Evolutionary conservation across 2,888 invertebrate genomes (phyloP).

Genomic region (Polydrusus cervinus): DNA sequence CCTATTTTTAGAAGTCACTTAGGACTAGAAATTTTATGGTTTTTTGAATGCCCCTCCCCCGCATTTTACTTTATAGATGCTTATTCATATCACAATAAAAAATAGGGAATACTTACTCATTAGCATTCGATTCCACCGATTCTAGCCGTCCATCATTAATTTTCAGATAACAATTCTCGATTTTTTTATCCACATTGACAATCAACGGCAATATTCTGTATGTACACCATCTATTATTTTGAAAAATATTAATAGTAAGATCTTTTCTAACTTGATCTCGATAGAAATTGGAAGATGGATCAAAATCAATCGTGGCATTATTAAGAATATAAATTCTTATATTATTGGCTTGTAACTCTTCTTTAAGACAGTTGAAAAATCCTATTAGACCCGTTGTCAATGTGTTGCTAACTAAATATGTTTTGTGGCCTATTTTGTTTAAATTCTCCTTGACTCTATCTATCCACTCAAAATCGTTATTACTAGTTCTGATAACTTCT

Average conservation of each 20-base stretch:
- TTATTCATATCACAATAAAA: too few species aligned
- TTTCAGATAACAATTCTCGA: background rate
- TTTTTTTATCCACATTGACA: background rate
- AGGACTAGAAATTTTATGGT: too few species aligned
- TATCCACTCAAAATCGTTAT: conserved; percentile 49
- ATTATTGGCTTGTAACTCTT: conserved; percentile 30
- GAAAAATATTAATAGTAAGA: conserved; percentile 54
- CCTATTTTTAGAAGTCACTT: too few species aligned
- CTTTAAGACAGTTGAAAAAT: conserved; percentile 52
- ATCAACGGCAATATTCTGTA: conserved; percentile 46
- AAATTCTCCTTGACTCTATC: conserved; percentile 49
- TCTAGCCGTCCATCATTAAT: background rate
- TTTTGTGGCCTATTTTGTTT: conserved; percentile 11
- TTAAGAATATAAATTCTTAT: conserved; percentile 47
- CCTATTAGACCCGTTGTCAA: conserved; percentile 50
- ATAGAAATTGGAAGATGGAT: conserved; percentile 40
- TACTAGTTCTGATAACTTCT: background rate
- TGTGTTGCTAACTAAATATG: conserved; percentile 51
- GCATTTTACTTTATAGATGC: too few species aligned
- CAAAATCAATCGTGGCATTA: conserved; percentile 22
- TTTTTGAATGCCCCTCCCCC: too few species aligned
- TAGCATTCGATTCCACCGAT: background rate
- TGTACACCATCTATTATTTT: conserved; percentile 54
- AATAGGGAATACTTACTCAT: background rate
- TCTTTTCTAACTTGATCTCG: conserved; percentile 52